Conservation (phyloP, 2,113 vertebrate genomes). For the Amblyopsis rosae region DNA sequence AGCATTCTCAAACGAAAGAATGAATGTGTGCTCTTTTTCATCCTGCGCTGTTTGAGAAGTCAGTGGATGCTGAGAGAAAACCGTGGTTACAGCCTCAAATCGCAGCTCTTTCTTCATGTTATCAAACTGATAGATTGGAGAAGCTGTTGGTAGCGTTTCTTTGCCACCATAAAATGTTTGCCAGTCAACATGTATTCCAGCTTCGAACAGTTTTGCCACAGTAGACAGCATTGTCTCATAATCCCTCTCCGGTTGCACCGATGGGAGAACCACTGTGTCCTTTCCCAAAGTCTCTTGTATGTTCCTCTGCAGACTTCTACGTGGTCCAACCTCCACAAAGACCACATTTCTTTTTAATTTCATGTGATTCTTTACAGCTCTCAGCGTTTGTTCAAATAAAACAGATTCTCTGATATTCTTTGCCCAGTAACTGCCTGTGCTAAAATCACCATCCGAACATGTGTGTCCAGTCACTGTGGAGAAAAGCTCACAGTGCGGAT, state of each 20-base stretch:
- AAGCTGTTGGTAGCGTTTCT: conserved; percentile 70
- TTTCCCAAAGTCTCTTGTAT: conserved; percentile 82
- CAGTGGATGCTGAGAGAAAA: conserved; percentile 59
- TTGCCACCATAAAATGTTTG: conserved; percentile 74
- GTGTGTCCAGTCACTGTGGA: conserved; percentile 80
- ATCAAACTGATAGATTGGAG: conserved; percentile 85
- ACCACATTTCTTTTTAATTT: conserved; percentile 60
- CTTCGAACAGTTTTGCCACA: conserved; percentile 79
- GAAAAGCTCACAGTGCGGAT: conserved; percentile 73
- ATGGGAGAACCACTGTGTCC: conserved; percentile 69
- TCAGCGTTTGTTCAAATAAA: conserved; percentile 78
- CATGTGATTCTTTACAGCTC: conserved; percentile 45
- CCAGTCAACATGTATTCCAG: conserved; percentile 81
- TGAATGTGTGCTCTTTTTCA: conserved; percentile 65
- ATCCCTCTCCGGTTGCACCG: conserved; percentile 75
- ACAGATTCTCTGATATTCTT: conserved; percentile 83
- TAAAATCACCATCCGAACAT: conserved; percentile 73
- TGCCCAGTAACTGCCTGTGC: conserved; percentile 81
- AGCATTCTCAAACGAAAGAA: conserved; percentile 58
- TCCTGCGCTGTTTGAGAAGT: conserved; percentile 53
- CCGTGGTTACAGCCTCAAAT: conserved; percentile 66
- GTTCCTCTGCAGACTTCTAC: conserved; percentile 76
- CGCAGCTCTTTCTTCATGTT: conserved; percentile 65
- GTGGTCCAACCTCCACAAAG: conserved; percentile 86
- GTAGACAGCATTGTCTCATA: conserved; percentile 69